Conservation (phyloP, 2,888 invertebrate genomes). For the Drosophila buzzatii region DNA sequence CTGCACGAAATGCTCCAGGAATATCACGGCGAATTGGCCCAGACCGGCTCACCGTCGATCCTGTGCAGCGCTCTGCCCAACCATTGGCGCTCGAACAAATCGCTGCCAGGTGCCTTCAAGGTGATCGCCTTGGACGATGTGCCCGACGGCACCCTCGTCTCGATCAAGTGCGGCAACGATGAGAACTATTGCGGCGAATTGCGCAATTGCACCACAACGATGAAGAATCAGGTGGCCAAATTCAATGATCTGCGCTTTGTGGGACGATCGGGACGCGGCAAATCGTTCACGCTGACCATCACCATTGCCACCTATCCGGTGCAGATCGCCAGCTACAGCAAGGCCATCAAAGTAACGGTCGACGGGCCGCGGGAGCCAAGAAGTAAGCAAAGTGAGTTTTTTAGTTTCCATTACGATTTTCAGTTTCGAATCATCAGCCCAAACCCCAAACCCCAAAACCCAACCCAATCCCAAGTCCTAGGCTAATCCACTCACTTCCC, state of each 20-base stretch:
- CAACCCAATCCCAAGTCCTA: not conserved
- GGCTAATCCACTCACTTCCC: too few species aligned
- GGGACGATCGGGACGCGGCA: conserved; percentile 98
- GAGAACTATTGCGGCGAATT: conserved; percentile 98
- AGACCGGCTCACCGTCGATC: conserved; percentile 97
- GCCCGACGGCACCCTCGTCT: conserved; percentile 96
- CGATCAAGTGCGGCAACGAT: conserved; percentile 98
- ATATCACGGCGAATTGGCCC: conserved; percentile 96
- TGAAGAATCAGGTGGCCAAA: conserved; percentile 99
- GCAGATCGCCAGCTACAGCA: conserved; percentile 96
- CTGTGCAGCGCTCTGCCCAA: conserved; percentile 96
- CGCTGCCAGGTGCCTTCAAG: conserved; percentile 97
- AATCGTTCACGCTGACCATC: conserved; percentile 97
- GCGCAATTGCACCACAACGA: conserved; percentile 95
- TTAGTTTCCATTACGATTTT: conserved; percentile 79
- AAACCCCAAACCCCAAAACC: not conserved
- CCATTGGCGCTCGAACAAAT: conserved; percentile 99
- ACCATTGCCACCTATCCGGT: conserved; percentile 90
- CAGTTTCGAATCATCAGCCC: conserved; percentile 13
- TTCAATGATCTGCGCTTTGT: conserved; percentile 99
- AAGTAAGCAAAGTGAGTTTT: conserved; percentile 96
- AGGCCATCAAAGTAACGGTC: conserved; percentile 99
- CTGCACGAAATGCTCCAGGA: conserved; percentile 93
- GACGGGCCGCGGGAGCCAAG: conserved; percentile 99
- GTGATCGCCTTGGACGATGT: conserved; percentile 97